Evolutionary conservation across 2,113 vertebrate species (phyloP), one percentile per base, ranked within the genome.

Genomic region (Psilopogon haemacephalus): DNA sequence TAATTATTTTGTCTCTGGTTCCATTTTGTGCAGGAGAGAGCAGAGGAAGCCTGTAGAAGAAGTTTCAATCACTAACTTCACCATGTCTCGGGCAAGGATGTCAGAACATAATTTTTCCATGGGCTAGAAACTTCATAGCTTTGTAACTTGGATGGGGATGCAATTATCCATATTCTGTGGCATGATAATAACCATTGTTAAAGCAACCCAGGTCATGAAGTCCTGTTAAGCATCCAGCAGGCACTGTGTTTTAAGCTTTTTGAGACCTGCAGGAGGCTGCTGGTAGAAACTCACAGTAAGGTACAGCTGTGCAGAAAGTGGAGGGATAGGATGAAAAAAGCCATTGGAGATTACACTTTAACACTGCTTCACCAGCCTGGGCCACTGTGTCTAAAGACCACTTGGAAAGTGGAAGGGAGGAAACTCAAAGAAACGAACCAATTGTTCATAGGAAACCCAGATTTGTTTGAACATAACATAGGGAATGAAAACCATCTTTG

Each of bases 1-100:
- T 80, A 76, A 83, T 94, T 91, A 83, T 64, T 82, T 84, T 79
- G 23, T 79, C 56, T n/a, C 27, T 46, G 14, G 9, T 67, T 83
- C 87, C 37, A 11, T 16, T 67, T 32, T 42, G 71, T 16, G 35
- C 32, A 42, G 52, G 52, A 93, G 14, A 56, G 33, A 63, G 37
- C 37, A 48, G 42, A 69, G 75, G 80, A 83, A 42, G 33, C 10
- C 15, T 69, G 50, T 16, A 56, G 79, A 40, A 18, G 18, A 77
- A 69, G 48, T 21, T 15, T 19, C 60, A 85, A 74, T 58, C 56
- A 13, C 38, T 54, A 27, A 5, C 26, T 64, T 63, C 59, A 40
- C 48, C 40, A 10, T 38, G 3, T 15, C 21, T 89, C 84, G 30
- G 58, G 35, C 27, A 54, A 35, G 21, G 32, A 56, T 78, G 30